Base-by-base conservation (phyloP, 2,797 vertebrate genomes). In the Sebastes goodei region DNA sequence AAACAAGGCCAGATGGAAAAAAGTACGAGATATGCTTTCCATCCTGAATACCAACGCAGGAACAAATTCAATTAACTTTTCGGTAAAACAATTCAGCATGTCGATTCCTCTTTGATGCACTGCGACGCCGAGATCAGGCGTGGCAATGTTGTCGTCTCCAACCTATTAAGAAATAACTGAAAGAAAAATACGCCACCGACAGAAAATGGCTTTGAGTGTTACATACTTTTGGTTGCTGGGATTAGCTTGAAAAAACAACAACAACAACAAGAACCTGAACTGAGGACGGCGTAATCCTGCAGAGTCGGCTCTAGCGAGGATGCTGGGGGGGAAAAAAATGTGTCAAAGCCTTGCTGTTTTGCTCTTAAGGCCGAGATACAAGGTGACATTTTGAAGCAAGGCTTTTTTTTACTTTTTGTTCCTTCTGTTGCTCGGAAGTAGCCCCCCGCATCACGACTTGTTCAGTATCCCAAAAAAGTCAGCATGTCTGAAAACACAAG, bases 221-320 rank as follows among this genome's bases (percentile, higher is more conserved):
- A 56, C 76, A 83, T 77, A 64, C 56, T 83, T 90, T n/a, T 68
- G 76, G 85, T 87, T 86, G 87, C 84, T 21, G 32, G 72, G 86
- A 86, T 85, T 59, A 76, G 71, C 76, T 65, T 29, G 38, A 60
- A 71, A 66, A 9, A 32, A 25, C 4, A 38, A 38, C 11, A 3
- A 23, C 32, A 3, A 23, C 32, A 10, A 55, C 46, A n/a, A 32
- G 15, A 38, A 38, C 1, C 7, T 29, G 21, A 78, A 76, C 66
- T 42, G 20, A 80, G 53, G 21, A 49, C 46, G 59, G 30, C 2
- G 7, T 33, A 64, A 84, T 81, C 63, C 71, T 59, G 52, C 25
- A 11, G 74, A 29, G 53, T 32, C 23, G 55, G 29, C 55, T 64
- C 52, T 10, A 56, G 55, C 0, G 10, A 20, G 12, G 42, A 82